Percentiles rank a stretch among this genome's conserved stretches.
These are phyloP conservation scores for Apteryx mantelli DNA, from an alignment of 2,113 vertebrate genomes.

Conservation along the genomic window DNA sequence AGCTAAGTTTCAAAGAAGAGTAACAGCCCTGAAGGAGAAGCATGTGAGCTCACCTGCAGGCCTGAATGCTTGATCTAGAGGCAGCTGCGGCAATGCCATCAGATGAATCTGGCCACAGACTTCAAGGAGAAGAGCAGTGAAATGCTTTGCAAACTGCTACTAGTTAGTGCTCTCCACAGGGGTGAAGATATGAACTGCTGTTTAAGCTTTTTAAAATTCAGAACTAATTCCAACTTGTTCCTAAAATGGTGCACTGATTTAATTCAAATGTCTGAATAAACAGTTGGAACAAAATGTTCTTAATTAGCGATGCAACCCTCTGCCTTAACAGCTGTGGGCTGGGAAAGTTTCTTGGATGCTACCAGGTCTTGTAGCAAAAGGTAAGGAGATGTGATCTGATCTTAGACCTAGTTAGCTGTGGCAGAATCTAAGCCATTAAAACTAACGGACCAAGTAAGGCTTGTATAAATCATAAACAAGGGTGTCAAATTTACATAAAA, in stretches of 20 bases:
- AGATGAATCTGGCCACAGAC: neutral
- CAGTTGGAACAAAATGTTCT: neutral
- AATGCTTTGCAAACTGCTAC: fast-evolving
- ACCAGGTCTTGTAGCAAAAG: neutral
- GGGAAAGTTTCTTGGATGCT: neutral
- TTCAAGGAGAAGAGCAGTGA: neutral
- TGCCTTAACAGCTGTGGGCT: fast-evolving
- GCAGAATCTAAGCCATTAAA: fast-evolving
- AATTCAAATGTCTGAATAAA: neutral
- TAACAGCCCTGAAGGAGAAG: conserved; percentile 33
- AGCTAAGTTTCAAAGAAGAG: conserved; percentile 82
- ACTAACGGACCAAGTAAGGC: fast-evolving
- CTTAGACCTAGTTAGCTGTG: fast-evolving
- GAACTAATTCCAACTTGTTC: neutral
- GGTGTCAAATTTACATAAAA: fast-evolving
- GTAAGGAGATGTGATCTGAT: neutral
- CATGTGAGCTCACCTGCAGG: neutral
- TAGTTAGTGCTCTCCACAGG: neutral
- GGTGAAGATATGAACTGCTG: neutral
- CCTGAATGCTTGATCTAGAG: fast-evolving
- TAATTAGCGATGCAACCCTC: neutral
- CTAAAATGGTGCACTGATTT: neutral
- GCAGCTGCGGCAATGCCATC: neutral
- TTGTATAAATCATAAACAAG: neutral
- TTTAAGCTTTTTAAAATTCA: neutral